A percentile compares a stretch with the other conserved stretches of the same genome.
These are phyloP conservation scores for Drosophila ficusphila DNA, from an alignment of 1,140 invertebrate genomes.

Conservation along the genomic window DNA sequence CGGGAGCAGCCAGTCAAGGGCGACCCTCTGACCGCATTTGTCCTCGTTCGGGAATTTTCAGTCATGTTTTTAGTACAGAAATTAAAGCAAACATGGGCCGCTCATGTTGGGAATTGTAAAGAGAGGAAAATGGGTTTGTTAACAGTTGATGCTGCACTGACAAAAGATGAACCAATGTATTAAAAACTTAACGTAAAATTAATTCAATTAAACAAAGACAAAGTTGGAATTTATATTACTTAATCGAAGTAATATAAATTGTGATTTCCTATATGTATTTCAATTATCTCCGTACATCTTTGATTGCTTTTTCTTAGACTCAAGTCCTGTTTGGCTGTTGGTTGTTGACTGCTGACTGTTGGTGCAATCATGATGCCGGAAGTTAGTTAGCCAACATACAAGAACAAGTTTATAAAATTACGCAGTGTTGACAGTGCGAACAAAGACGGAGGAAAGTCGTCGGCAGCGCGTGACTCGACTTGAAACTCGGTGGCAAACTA, in stretches of 20 bases:
- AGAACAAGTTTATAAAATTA: conserved; percentile 47
- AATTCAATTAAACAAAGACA: background rate
- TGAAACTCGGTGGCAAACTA: conserved; percentile 12
- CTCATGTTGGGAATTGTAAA: conserved; percentile 19
- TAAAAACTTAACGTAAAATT: too few relatives aligned
- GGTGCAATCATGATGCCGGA: conserved; percentile 42
- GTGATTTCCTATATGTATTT: background rate
- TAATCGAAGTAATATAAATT: too few relatives aligned
- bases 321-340: background rate
- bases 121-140: conserved; percentile 11
- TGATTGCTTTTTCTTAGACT: background rate
- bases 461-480: conserved; percentile 38
- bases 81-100: conserved; percentile 38
- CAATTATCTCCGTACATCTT: background rate
- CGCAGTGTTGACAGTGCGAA: conserved; percentile 46
- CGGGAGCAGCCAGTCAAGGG: background rate
- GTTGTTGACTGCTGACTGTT: background rate
- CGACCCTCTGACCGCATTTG: conserved; percentile 30
- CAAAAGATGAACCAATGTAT: too few relatives aligned
- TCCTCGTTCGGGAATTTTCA: conserved; percentile 20
- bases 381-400: conserved; percentile 46
- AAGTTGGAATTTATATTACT: background rate
- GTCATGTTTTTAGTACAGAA: conserved; percentile 43
- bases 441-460: conserved; percentile 29
- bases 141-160: conserved; percentile 8